Evolutionary conservation across 2,888 invertebrate genomes (phyloP).

Genomic region (Xanthorhoe designata): DNA sequence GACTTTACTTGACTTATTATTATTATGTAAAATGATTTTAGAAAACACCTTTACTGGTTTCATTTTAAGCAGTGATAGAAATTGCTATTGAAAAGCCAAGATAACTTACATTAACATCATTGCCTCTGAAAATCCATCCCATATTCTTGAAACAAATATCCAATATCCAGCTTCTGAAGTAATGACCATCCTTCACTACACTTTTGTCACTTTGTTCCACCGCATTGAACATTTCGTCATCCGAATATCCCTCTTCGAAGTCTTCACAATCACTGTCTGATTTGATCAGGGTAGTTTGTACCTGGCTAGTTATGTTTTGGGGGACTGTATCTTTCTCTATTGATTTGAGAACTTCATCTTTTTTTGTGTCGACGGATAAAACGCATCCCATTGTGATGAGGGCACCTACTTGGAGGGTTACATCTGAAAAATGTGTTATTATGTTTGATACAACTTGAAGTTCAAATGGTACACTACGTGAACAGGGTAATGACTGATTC

Average conservation of each 20-base stretch:
- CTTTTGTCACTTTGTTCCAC: slow-evolving; percentile 51
- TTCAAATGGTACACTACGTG: too few relatives aligned
- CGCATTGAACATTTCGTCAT: slow-evolving; percentile 72
- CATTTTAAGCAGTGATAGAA: not conserved
- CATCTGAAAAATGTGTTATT: slow-evolving; percentile 76
- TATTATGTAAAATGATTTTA: too few relatives aligned
- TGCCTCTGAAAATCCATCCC: slow-evolving; percentile 73
- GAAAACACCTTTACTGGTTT: too few relatives aligned
- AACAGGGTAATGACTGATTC: too few relatives aligned
- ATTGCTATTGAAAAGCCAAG: not conserved
- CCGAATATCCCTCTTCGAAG: slow-evolving; percentile 79
- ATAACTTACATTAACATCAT: slow-evolving; percentile 63
- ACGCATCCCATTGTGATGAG: slow-evolving; percentile 90
- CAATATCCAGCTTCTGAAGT: slow-evolving; percentile 86
- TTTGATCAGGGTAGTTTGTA: slow-evolving; percentile 33
- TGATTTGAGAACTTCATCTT: slow-evolving; percentile 87
- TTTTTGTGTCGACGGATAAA: slow-evolving; percentile 87
- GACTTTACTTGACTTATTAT: too few relatives aligned
- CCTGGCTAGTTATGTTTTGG: slow-evolving; percentile 38
- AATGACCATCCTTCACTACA: slow-evolving; percentile 51
- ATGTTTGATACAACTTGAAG: not conserved
- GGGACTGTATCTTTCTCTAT: slow-evolving; percentile 75
- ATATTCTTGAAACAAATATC: slow-evolving; percentile 86
- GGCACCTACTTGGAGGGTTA: slow-evolving; percentile 90
- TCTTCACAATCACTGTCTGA: slow-evolving; percentile 66